Base-by-base conservation (phyloP, 2,888 invertebrate species). In the Netelia melanura region DNA sequence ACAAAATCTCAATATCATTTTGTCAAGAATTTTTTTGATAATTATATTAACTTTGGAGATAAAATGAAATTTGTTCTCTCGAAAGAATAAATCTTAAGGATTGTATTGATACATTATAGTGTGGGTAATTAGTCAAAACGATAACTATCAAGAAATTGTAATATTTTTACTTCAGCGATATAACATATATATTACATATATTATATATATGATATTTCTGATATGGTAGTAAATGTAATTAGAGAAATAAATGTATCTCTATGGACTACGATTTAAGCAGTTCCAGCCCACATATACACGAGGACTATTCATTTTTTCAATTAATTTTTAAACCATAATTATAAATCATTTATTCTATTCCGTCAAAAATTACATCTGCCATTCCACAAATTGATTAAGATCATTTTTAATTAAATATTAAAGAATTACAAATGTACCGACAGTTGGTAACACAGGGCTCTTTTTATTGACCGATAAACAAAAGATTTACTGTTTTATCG, bases 171-270 rank as follows among this genome's bases (percentile, higher is more conserved):
- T 81, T 61, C 70, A 48, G 44, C 61, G 67, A 72, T 77, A 72
- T 65, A 48, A 52, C 3, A 77, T 74, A 61, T 72, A 74, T 67
- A 38, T 61, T 72, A 30, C 54, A 67, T 72, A 21, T 52, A 58
- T 68, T 62, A 62, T 56, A 82, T 65, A 76, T 76, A 84, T 38
- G 54, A 84, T 84, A 84, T 77, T 84, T 84, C 84, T 84, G 80
- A 84, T 84, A 84, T 81, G 77, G 43, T 77, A 74, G 64, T 81
- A 68, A 68, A 81, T 84, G 84, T 78, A 84, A 84, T 75, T 74
- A 70, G 48, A 65, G 23, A 68, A 81, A 81, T 74, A 84, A 67
- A 84, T 17, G 65, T 72, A 58, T 78, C 77, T 64, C n/a, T 62
- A 52, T 62, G 68, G 62, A 81, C 72, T 68, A 30, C 14, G 44